Conservation (phyloP, 2,888 invertebrate species). For the Cantharis flavilabris region DNA sequence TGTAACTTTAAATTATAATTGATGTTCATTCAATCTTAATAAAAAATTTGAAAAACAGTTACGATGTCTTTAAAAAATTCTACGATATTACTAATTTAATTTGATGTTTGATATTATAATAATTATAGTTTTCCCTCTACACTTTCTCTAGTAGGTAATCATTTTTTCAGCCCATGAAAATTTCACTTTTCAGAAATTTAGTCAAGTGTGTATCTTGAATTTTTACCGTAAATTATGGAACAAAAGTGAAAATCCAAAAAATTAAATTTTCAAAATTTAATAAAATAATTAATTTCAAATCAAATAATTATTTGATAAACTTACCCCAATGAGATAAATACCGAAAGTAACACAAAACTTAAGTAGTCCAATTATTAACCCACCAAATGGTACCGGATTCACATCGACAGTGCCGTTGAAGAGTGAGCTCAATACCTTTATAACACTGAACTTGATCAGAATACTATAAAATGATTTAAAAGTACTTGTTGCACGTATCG, state of each 20-base stretch:
- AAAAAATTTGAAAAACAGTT: no score
- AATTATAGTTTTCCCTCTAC: not conserved
- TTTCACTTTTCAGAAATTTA: not conserved
- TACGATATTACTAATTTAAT: not conserved
- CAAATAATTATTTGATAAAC: not conserved
- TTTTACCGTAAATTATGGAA: no score
- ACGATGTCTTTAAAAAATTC: no score
- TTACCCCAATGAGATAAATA: not conserved
- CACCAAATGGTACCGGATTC: slow-evolving; percentile 22
- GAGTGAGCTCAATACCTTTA: slow-evolving; percentile 28
- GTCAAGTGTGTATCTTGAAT: not conserved
- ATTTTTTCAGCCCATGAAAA: not conserved
- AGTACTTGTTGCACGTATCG: slow-evolving; percentile 15
- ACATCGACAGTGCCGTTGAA: slow-evolving; percentile 16
- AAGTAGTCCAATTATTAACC: not conserved
- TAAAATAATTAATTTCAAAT: no score
- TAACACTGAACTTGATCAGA: slow-evolving; percentile 31
- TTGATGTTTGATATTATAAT: not conserved
- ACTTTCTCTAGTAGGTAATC: not conserved
- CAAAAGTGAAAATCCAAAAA: no score
- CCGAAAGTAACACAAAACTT: not conserved
- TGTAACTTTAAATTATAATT: no score
- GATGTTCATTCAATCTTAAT: no score
- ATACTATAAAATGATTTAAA: slow-evolving; percentile 13
- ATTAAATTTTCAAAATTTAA: no score